Conservation (phyloP, 1,140 invertebrate species). For the Diachasmimorpha longicaudata region DNA sequence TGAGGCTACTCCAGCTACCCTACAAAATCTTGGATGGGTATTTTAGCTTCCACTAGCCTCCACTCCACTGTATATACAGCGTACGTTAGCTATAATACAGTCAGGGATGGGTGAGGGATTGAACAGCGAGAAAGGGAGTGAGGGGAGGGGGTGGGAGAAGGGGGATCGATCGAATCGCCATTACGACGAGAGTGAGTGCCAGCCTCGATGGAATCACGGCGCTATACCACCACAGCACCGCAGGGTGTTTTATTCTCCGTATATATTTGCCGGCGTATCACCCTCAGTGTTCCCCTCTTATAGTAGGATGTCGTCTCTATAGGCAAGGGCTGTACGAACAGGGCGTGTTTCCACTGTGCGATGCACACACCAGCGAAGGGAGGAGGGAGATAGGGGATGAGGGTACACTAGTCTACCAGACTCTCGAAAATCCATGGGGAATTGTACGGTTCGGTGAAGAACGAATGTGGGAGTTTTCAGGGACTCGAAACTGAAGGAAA, state of each 20-base stretch:
- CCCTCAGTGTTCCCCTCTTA: constrained; percentile 40
- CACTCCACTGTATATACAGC: constrained; percentile 33
- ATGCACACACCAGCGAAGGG: constrained; percentile 7
- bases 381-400: background rate
- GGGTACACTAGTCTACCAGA: constrained; percentile 16
- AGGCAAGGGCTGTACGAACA: constrained; percentile 29
- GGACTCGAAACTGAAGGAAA: background rate
- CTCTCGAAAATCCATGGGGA: constrained; percentile 46
- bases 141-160: too few relatives aligned
- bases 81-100: constrained; percentile 39
- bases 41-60: constrained; percentile 39
- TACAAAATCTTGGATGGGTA: constrained; percentile 45
- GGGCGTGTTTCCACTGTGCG: constrained; percentile 32
- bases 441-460: constrained; percentile 33
- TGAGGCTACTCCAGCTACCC: constrained; percentile 9
- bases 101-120: constrained; percentile 2
- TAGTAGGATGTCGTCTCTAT: constrained; percentile 35
- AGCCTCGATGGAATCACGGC: constrained; percentile 57
- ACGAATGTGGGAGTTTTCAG: background rate
- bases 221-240: constrained; percentile 32
- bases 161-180: constrained; percentile 59
- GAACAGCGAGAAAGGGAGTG: background rate
- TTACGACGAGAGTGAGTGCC: constrained; percentile 42
- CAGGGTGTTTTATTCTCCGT: constrained; percentile 55
- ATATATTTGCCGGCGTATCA: constrained; percentile 56